Evolutionary conservation across 2,113 vertebrate species (phyloP).

Genomic region (Bombycilla garrulus): DNA sequence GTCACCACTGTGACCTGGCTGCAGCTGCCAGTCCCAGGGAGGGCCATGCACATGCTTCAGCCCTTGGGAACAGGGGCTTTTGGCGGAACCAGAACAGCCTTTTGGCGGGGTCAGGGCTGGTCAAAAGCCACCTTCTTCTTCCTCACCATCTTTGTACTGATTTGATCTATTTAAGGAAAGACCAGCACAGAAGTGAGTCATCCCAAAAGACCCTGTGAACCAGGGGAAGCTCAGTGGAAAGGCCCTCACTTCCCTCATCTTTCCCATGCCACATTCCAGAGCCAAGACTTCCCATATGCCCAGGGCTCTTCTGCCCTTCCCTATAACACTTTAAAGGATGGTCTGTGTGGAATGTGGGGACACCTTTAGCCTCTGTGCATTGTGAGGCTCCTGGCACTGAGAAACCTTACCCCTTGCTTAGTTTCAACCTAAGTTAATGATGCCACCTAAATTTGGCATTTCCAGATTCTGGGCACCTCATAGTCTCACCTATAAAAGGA

Average conservation of each 20-base stretch:
- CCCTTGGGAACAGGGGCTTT: rapidly evolving
- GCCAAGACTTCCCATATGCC: neutral
- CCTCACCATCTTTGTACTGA: neutral
- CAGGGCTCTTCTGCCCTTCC: neutral
- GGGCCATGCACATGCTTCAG: rapidly evolving
- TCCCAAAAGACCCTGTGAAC: neutral
- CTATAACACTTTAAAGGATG: rapidly evolving
- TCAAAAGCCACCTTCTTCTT: neutral
- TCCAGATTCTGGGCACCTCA: neutral
- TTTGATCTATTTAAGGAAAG: neutral
- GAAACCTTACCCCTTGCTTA: neutral
- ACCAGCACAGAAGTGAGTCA: neutral
- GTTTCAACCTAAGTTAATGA: neutral
- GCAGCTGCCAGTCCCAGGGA: neutral
- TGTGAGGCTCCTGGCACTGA: neutral
- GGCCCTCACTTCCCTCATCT: rapidly evolving
- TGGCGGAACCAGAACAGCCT: neutral
- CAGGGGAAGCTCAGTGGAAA: neutral
- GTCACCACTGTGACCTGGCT: neutral
- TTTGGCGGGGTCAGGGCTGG: neutral
- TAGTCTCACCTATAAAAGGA: neutral
- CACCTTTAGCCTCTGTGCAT: neutral
- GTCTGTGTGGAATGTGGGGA: neutral
- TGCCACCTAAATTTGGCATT: neutral
- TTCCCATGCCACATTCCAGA: neutral